Evolutionary conservation across 2,797 vertebrate species (phyloP).

Genomic region (Danio choprae): DNA sequence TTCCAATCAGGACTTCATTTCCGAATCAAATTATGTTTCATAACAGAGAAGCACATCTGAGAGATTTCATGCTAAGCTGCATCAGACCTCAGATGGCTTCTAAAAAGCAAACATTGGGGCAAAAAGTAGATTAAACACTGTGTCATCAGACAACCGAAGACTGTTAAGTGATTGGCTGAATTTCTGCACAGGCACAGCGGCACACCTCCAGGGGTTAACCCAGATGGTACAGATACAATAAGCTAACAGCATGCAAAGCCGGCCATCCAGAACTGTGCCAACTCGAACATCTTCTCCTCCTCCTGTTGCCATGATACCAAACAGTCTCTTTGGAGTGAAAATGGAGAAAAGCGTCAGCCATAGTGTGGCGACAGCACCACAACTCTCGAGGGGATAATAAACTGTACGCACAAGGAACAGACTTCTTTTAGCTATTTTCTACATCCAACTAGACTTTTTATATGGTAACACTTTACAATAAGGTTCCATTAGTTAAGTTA

Average conservation of each 20-base stretch:
- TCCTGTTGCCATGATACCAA: constrained; percentile 52
- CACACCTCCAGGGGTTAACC: constrained; percentile 21
- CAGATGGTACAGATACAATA: constrained; percentile 46
- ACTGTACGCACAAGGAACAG: neutral
- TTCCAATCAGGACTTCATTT: constrained; percentile 15
- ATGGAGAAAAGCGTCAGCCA: constrained; percentile 21
- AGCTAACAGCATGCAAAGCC: constrained; percentile 17
- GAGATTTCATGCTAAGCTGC: constrained; percentile 20
- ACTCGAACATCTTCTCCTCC: constrained; percentile 35
- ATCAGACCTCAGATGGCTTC: neutral
- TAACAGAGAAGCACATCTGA: constrained; percentile 4
- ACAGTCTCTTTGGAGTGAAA: constrained; percentile 23
- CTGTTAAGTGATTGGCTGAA: neutral
- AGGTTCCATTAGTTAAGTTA: no score
- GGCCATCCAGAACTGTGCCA: constrained; percentile 32
- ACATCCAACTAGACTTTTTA: neutral
- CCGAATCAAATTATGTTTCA: constrained; percentile 24
- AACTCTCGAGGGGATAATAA: constrained; percentile 21
- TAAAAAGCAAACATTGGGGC: neutral
- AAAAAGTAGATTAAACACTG: constrained; percentile 8
- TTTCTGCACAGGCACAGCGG: constrained; percentile 4
- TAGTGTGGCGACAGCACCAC: constrained; percentile 8
- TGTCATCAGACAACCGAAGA: constrained; percentile 18
- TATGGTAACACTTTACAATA: no score
- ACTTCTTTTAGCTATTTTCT: neutral